phyloP scores from a whole-genome alignment of 2,113 vertebrate genomes.

The Passer domesticus region DNA sequence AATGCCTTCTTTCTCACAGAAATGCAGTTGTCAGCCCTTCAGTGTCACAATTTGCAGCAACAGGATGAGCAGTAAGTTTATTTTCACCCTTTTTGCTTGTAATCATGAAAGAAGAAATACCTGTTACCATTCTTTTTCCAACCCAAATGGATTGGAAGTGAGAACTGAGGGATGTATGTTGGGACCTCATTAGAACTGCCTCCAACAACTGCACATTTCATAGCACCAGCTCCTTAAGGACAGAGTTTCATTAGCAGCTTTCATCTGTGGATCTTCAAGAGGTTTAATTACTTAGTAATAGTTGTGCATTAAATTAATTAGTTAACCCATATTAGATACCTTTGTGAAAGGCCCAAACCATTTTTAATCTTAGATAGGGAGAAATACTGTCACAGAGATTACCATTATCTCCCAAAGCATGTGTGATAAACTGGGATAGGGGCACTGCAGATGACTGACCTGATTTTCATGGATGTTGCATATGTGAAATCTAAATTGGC shows the following conservation, averaged over 20 bases:
- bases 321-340: neutral
- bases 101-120: neutral
- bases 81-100: neutral
- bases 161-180: neutral
- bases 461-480: neutral
- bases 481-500: neutral
- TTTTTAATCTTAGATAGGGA: neutral
- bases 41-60: neutral
- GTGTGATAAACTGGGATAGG: neutral
- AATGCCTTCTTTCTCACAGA: neutral
- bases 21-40: neutral
- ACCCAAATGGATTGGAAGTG: neutral
- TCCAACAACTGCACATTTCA: neutral
- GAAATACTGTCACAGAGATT: neutral
- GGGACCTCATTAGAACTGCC: neutral
- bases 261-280: neutral
- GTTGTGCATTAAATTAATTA: neutral
- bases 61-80: neutral
- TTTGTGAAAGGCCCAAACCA: neutral
- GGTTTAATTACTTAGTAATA: neutral
- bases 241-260: neutral
- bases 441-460: neutral
- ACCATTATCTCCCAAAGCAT: neutral
- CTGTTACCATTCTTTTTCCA: neutral
- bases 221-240: neutral